These are phyloP conservation scores for Python bivittatus DNA, from an alignment of 2,113 vertebrate species.

Conservation along the genomic window DNA sequence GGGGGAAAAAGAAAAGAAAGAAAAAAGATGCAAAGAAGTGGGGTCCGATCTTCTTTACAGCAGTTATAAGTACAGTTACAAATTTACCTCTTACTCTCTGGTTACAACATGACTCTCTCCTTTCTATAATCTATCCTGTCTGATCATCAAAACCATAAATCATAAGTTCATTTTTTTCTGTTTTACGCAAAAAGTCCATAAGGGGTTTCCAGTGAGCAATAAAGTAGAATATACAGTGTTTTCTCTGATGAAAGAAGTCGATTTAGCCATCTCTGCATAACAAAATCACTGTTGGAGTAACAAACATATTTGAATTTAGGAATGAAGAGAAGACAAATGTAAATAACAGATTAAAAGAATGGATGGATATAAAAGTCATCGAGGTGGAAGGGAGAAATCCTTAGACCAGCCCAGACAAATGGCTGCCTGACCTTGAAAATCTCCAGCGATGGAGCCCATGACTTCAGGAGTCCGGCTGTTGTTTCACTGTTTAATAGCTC, in stretches of 20 bases:
- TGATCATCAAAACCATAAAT: neutral
- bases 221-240: neutral
- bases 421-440: neutral
- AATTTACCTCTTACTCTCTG: neutral
- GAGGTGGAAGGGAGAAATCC: neutral
- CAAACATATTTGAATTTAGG: constrained; percentile 45
- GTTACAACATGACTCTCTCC: neutral
- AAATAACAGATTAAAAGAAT: constrained; percentile 28
- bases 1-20: neutral
- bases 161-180: neutral
- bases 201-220: neutral
- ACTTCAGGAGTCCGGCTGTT: neutral
- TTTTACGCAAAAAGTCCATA: neutral
- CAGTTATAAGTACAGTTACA: neutral
- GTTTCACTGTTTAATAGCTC: neutral
- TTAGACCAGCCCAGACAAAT: neutral
- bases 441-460: neutral
- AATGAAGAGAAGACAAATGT: constrained; percentile 23
- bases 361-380: neutral
- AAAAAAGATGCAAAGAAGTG: neutral
- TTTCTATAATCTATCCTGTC: neutral
- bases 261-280: neutral
- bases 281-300: fast-evolving
- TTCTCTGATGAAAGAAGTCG: neutral
- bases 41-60: neutral